phyloP scores from a whole-genome alignment of 2,888 invertebrate genomes.

The Ligdia adustata region DNA sequence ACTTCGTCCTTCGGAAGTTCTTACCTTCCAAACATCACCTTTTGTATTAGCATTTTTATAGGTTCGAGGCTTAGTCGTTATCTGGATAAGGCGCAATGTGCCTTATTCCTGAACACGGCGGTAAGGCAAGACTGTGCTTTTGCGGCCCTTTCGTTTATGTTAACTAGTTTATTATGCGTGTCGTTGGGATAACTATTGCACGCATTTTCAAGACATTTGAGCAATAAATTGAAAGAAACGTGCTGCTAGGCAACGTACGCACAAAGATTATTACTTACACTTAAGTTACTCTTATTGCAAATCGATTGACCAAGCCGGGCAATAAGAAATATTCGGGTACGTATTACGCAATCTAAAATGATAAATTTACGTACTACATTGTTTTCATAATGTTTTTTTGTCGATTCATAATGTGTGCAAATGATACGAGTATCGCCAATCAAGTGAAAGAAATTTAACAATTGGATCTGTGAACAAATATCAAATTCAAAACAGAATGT shows the following conservation, averaged over 20 bases:
- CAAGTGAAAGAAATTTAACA: too few relatives aligned
- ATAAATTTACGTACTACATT: too few relatives aligned
- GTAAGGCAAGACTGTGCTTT: conserved; percentile 36
- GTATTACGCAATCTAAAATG: too few relatives aligned
- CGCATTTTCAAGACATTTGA: conserved; percentile 15
- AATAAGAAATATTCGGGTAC: too few relatives aligned
- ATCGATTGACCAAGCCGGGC: too few relatives aligned
- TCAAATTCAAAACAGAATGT: conserved; percentile 52
- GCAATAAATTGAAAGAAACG: conserved; percentile 13
- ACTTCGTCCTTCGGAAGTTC: conserved; percentile 23
- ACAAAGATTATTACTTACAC: too few relatives aligned
- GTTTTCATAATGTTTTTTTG: too few relatives aligned
- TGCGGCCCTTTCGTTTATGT: conserved; percentile 48
- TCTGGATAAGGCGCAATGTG: conserved; percentile 46
- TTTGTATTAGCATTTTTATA: conserved; percentile 71
- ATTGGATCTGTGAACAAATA: too few relatives aligned
- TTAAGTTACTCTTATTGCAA: too few relatives aligned
- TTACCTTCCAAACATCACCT: conserved; percentile 58
- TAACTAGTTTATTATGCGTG: conserved; percentile 47
- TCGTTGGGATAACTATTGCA: conserved; percentile 24
- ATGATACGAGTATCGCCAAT: too few relatives aligned
- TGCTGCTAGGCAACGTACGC: neutral
- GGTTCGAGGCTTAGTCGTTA: conserved; percentile 54
- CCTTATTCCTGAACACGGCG: conserved; percentile 27
- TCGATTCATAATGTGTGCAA: too few relatives aligned